Percentiles rank a stretch among this genome's conserved stretches.
These are phyloP conservation scores for Indri indri DNA, from an alignment of 2,113 vertebrate species.

Conservation along the genomic window DNA sequence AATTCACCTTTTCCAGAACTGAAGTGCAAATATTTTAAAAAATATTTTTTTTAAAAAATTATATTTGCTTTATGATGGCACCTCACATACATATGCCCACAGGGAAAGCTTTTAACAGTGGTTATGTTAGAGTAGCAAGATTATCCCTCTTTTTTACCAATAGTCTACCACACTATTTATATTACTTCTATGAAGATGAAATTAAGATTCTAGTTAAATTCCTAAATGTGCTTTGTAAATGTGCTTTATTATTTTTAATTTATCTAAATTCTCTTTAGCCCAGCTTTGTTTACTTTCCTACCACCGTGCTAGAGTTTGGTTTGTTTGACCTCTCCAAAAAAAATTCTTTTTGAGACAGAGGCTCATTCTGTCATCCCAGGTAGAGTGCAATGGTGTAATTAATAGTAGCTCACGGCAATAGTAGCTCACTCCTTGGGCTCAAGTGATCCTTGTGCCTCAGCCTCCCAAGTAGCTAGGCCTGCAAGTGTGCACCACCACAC, in stretches of 20 bases:
- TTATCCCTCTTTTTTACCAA: background rate
- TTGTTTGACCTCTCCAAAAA: too few relatives aligned
- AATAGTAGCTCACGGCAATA: too few relatives aligned
- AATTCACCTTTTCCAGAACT: background rate
- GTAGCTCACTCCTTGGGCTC: too few relatives aligned
- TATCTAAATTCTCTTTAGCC: background rate
- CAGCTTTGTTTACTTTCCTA: background rate
- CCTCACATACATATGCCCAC: background rate
- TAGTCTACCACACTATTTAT: background rate
- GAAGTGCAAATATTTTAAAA: background rate
- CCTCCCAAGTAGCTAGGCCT: too few relatives aligned
- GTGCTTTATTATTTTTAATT: background rate
- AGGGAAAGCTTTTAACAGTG: background rate
- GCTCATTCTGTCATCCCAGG: too few relatives aligned
- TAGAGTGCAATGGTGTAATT: too few relatives aligned
- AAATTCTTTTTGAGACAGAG: too few relatives aligned
- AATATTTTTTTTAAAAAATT: background rate
- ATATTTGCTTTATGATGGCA: background rate
- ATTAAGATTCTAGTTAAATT: slow-evolving; percentile 4
- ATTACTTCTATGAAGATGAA: slow-evolving; percentile 1
- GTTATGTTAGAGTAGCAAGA: background rate
- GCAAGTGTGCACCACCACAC: too few relatives aligned
- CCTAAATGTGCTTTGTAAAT: background rate
- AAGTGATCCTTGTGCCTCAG: too few relatives aligned
- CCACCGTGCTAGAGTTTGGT: background rate